Evolutionary conservation across 1,140 invertebrate species (phyloP).

Genomic region (Drosophila micromelanica): DNA sequence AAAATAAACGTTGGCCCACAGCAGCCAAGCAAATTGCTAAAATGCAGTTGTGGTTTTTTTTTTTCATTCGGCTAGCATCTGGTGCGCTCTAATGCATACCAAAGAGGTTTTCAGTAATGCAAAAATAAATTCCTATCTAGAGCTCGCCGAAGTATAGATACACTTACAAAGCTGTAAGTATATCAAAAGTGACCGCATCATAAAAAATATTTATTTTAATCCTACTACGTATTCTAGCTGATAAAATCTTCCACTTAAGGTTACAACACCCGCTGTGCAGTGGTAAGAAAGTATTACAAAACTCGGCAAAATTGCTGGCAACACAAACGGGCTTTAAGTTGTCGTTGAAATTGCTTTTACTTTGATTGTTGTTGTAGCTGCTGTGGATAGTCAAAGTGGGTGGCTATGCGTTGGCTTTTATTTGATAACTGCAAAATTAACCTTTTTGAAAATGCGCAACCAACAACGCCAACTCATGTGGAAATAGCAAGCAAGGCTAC

Average conservation of each 20-base stretch:
- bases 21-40: conserved; percentile 64
- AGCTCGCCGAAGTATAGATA: background rate
- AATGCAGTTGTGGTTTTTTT: conserved; percentile 50
- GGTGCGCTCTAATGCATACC: conserved; percentile 17
- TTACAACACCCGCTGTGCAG: background rate
- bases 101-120: conserved; percentile 11
- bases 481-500: conserved; percentile 39
- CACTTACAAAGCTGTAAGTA: background rate
- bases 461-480: conserved; percentile 56
- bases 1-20: conserved; percentile 50
- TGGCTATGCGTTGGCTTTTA: conserved; percentile 46
- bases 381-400: conserved; percentile 26
- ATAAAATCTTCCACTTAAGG: conserved; percentile 14
- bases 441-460: conserved; percentile 65
- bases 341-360: background rate
- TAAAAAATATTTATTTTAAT: background rate
- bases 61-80: conserved; percentile 14
- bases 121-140: conserved; percentile 30
- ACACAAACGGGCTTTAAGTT: conserved; percentile 7
- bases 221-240: conserved; percentile 11
- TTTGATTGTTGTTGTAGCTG: conserved; percentile 2
- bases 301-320: conserved; percentile 12
- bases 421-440: conserved; percentile 76
- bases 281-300: conserved; percentile 17
- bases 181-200: background rate